Percentiles rank a stretch among this genome's conserved stretches.
These are phyloP conservation scores for Gadopsis bispinosus DNA, from an alignment of 2,797 vertebrate species.

Conservation along the genomic window DNA sequence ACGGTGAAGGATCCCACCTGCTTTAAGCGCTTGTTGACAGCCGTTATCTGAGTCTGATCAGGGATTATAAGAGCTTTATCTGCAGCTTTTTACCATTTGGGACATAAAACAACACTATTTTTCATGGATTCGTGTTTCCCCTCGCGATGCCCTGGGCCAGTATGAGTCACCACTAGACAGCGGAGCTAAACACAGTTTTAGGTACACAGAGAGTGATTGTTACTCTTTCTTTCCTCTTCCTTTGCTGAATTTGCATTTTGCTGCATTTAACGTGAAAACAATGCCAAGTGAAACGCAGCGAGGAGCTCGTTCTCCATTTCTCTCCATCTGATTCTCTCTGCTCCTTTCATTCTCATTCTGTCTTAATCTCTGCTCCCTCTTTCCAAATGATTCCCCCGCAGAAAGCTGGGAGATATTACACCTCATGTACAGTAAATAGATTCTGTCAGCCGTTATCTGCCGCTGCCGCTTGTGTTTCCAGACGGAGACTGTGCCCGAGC, in stretches of 20 bases:
- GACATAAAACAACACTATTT: conserved; percentile 16
- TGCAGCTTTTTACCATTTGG: conserved; percentile 17
- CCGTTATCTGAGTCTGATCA: conserved; percentile 25
- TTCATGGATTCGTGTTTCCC: conserved; percentile 34
- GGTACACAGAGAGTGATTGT: not conserved
- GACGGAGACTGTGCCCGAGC: not conserved
- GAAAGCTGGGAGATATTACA: conserved; percentile 42
- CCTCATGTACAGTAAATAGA: conserved; percentile 50
- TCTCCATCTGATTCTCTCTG: conserved; percentile 1
- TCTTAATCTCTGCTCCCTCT: conserved; percentile 23
- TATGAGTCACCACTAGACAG: conserved; percentile 34
- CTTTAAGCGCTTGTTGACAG: conserved; percentile 27
- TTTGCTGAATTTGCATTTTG: conserved; percentile 47
- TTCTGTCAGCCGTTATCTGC: conserved; percentile 53
- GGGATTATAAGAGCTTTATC: conserved; percentile 18
- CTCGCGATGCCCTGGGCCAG: not conserved
- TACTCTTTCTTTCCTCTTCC: not conserved
- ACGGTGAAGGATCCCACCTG: not conserved
- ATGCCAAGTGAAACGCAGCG: conserved; percentile 1
- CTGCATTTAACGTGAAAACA: conserved; percentile 44
- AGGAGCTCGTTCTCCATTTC: conserved; percentile 20
- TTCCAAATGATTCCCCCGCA: conserved; percentile 21
- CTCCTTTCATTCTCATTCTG: conserved; percentile 19
- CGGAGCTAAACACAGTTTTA: conserved; percentile 28
- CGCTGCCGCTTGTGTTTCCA: conserved; percentile 21